These are phyloP conservation scores for Platypus cylindrus DNA, from an alignment of 2,888 invertebrate genomes.

Conservation along the genomic window DNA sequence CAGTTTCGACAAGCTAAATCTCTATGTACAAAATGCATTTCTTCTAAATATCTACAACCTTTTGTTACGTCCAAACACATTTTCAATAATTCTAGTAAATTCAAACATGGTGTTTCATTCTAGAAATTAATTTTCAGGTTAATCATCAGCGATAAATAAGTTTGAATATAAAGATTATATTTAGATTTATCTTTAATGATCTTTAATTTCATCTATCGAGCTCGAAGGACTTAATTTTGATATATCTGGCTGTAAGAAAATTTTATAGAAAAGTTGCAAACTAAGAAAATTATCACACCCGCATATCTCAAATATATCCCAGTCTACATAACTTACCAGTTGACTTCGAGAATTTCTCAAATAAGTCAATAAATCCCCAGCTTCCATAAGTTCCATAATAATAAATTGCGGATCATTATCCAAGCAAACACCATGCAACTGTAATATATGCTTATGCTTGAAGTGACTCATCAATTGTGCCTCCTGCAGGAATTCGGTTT, in stretches of 20 bases:
- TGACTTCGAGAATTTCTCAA: conserved; percentile 68
- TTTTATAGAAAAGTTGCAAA: too few species aligned
- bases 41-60: conserved; percentile 91
- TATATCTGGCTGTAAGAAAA: too few species aligned
- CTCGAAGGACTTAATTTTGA: too few species aligned
- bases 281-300: too few species aligned
- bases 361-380: conserved; percentile 87
- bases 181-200: too few species aligned
- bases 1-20: conserved; percentile 96
- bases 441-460: conserved; percentile 88
- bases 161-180: too few species aligned
- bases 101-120: conserved; percentile 42
- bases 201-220: too few species aligned
- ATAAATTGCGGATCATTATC: conserved; percentile 89
- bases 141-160: too few species aligned
- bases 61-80: conserved; percentile 94
- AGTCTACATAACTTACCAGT: conserved; percentile 43
- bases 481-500: conserved; percentile 89
- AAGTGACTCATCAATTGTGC: conserved; percentile 96
- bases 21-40: conserved; percentile 93
- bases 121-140: conserved; percentile 3
- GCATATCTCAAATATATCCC: too few species aligned
- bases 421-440: conserved; percentile 85
- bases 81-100: conserved; percentile 70
- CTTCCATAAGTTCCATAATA: conserved; percentile 96